Evolutionary conservation across 2,113 vertebrate species (phyloP), one percentile per base, ranked within the genome.

Genomic region (Axis porcinus): DNA sequence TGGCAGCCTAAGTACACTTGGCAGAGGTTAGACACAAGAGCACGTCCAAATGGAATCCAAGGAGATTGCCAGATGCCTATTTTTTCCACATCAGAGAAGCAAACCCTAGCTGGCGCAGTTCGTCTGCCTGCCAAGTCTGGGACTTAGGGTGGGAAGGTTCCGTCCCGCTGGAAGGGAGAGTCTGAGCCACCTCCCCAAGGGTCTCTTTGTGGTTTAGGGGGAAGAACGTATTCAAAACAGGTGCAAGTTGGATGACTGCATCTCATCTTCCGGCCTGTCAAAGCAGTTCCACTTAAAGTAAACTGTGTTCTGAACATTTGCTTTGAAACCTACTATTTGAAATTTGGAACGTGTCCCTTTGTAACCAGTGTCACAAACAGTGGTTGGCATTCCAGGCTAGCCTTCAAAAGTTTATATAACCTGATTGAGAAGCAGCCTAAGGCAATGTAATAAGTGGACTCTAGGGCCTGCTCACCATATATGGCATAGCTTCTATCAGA

Each of bases 11-110:
- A 91, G 87, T 33, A 85, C 43, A 54, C 78, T 97, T 95, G 89
- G n/a, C 97, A 96, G 97, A 87, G 86, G 96, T 88, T 95, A 89
- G 16, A 97, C 7, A 52, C n/a, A 97, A 86, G 1, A 89, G 62
- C 55, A 67, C 6, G 60, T 52, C 55, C 76, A 88, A 92, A 93
- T 4, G n/a, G 30, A 96, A 96, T 60, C 36, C 57, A 54, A 91
- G 40, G 30, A 96, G 81, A 96, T 43, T 28, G 27, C 54, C 90
- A 70, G 64, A 55, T 43, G 47, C 27, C 55, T 79, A 6, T 47
- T 82, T 70, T 54, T 52, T 55, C 33, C 55, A 83, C 57, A 76
- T 40, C 50, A 94, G 78, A 88, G 50, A 47, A 60, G 40, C 7
- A 74, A 93, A 62, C 7, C 47, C 28, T 33, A 74, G 57, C 52